Evolutionary conservation across 2,797 vertebrate species (phyloP).

Genomic region (Notolabrus celidotus): DNA sequence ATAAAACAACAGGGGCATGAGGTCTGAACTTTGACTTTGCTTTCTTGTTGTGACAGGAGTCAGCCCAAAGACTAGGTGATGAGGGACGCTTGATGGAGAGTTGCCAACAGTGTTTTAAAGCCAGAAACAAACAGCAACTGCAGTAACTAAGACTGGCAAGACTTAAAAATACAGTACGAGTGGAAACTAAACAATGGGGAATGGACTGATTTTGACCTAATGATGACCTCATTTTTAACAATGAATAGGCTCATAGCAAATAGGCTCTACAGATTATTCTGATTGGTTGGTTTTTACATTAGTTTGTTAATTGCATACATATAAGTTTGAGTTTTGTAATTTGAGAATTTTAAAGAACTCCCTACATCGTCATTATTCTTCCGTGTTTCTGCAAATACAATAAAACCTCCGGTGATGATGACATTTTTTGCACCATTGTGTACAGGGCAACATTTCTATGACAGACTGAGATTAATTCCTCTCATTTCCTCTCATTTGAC

Average conservation of each 20-base stretch:
- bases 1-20: conserved; percentile 27
- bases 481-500: conserved; percentile 55
- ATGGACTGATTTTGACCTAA: too few relatives aligned
- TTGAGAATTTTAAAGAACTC: too few relatives aligned
- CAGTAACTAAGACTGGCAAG: not conserved
- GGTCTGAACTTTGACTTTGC: conserved; percentile 45
- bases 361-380: conserved; percentile 7
- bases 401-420: not conserved
- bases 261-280: too few relatives aligned
- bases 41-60: conserved; percentile 47
- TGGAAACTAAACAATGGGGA: too few relatives aligned
- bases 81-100: conserved; percentile 18
- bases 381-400: not conserved
- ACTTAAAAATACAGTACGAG: not conserved
- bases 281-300: too few relatives aligned
- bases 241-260: too few relatives aligned
- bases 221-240: too few relatives aligned
- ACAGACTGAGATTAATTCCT: conserved; percentile 46
- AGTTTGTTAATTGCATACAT: too few relatives aligned
- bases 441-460: conserved; percentile 12
- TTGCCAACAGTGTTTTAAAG: conserved; percentile 14
- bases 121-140: conserved; percentile 10
- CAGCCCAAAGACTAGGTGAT: conserved; percentile 6
- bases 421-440: conserved; percentile 6
- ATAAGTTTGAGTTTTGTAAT: too few relatives aligned